Base-by-base conservation (phyloP, 2,797 vertebrate genomes). In the Poeciliopsis turneri region DNA sequence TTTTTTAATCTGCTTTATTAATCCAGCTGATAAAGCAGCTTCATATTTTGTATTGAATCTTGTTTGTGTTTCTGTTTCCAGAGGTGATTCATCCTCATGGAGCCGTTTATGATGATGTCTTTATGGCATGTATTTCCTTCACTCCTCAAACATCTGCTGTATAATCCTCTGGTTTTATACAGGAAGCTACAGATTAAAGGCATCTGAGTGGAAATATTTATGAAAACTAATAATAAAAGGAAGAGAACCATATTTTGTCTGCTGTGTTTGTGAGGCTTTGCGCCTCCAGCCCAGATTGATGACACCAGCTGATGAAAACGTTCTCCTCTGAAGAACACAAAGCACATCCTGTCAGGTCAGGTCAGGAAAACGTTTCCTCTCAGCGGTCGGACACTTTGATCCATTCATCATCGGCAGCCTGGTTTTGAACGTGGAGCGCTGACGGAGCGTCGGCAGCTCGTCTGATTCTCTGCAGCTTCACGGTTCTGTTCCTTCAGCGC, bases 301-400 rank as follows among this genome's bases (percentile, higher is more conserved):
- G 33, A 23, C 15, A 20, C 33, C 33, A 1, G 20, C 30, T 39
- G 36, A 23, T 20, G 4, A 12, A 66, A 66, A 66, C 20, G 7
- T 64, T 64, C 33, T 66, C 33, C 18, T 23, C 61, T 39, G 33
- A 4, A 11, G 23, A 23, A 23, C 33, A 66, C 8, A 4, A 23
- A 33, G 70, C 45, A 33, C 18, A 72, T 16, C 69, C 69, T 71
- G 39, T 69, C 28, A 69, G 39, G 28, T 46, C 41, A 20, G n/a
- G 51, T 74, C 30, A 28, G 78, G 39, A 28, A 68, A 51, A 33
- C 0, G 47, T 74, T 79, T 30, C 64, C 45, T 45, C 33, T 79
- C 20, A 20, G 75, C 1, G 25, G 36, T 43, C 11, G 0, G 47
- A 74, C 23, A 70, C 74, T 87, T 41, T 81, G 82, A 88, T 88